Percentiles rank a stretch among this genome's conserved stretches.
Evolutionary conservation across 2,113 vertebrate genomes (phyloP).

Genomic region (Misgurnus anguillicaudatus): DNA sequence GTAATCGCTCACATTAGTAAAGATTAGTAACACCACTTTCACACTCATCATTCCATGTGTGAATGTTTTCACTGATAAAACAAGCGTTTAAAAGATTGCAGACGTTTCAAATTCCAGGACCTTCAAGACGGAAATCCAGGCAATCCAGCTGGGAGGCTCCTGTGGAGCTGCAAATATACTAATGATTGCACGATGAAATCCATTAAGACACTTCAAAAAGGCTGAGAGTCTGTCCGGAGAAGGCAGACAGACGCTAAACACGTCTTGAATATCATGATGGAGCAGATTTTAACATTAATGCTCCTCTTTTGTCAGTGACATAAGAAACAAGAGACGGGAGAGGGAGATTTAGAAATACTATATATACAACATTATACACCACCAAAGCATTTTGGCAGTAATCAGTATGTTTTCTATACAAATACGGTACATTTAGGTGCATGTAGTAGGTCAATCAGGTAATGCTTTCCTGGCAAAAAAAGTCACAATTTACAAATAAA

Average conservation of each 20-base stretch:
- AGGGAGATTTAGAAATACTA: background rate
- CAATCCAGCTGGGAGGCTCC: constrained; percentile 18
- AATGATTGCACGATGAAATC: background rate
- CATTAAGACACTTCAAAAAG: background rate
- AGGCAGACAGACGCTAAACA: background rate
- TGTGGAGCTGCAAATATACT: constrained; percentile 1
- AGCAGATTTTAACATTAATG: background rate
- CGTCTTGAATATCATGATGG: background rate
- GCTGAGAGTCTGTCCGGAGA: background rate
- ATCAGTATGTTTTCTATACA: too few species aligned
- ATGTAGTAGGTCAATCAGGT: too few species aligned
- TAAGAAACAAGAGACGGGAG: background rate
- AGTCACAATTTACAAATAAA: too few species aligned
- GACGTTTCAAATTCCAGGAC: background rate
- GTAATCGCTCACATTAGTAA: constrained; percentile 39
- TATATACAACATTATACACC: too few species aligned
- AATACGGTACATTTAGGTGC: too few species aligned
- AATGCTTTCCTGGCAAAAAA: too few species aligned
- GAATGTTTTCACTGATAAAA: background rate
- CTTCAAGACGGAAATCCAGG: constrained; percentile 1
- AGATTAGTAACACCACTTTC: constrained; percentile 1
- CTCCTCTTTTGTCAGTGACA: background rate
- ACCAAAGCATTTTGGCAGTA: too few species aligned
- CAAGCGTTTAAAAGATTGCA: background rate
- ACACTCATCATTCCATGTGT: background rate